These are phyloP conservation scores for Apamea anceps DNA, from an alignment of 2,888 invertebrate species.

Conservation along the genomic window DNA sequence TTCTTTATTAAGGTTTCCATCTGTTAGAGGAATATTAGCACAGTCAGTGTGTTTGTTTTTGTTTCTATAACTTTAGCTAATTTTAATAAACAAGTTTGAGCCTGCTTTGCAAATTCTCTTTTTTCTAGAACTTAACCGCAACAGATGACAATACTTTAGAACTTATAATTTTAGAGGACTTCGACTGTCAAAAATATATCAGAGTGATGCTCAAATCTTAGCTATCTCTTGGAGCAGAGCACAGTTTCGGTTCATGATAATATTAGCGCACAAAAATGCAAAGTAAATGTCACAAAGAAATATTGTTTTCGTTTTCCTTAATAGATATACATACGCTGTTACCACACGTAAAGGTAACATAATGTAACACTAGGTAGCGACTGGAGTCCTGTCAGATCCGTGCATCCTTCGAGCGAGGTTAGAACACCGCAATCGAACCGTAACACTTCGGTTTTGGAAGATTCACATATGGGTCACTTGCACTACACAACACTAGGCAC, in stretches of 20 bases:
- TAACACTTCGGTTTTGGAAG: slow-evolving; percentile 8
- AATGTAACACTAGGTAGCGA: not conserved
- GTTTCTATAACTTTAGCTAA: not conserved
- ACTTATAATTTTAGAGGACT: not conserved
- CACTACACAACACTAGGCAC: slow-evolving; percentile 56
- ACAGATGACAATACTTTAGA: not conserved
- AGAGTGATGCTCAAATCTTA: not conserved
- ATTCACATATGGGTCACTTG: slow-evolving; percentile 38
- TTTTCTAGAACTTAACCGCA: not conserved
- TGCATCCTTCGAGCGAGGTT: slow-evolving; percentile 26
- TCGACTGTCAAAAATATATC: not conserved
- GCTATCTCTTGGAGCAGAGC: not conserved
- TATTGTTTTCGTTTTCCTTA: slow-evolving; percentile 43
- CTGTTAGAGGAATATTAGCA: not conserved
- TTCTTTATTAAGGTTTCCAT: not conserved
- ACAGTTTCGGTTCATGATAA: slow-evolving; percentile 8
- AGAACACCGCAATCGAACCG: slow-evolving; percentile 14
- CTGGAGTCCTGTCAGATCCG: slow-evolving; percentile 32
- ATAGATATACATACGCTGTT: slow-evolving; percentile 43
- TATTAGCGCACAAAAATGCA: slow-evolving; percentile 5
- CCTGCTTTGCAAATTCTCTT: not conserved
- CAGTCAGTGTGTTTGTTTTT: not conserved
- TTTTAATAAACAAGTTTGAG: not conserved
- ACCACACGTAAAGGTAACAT: slow-evolving; percentile 20
- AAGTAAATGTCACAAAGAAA: not conserved